These are phyloP conservation scores for Diplosoma virens DNA, from an alignment of 23 tunicate species.

Conservation along the genomic window DNA sequence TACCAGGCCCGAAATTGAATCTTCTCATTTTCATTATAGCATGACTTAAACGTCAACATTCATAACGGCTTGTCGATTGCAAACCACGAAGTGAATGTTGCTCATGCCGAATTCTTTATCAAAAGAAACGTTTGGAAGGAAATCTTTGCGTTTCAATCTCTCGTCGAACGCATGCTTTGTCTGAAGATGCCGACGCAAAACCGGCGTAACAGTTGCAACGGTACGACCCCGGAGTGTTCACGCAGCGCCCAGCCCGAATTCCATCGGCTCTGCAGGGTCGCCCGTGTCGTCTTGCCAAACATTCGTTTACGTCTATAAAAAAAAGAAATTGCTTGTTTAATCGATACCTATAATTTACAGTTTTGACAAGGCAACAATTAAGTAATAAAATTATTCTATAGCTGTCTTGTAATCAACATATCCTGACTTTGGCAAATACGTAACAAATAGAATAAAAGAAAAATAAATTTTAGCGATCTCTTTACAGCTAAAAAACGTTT, in stretches of 20 bases:
- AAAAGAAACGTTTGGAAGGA: background rate
- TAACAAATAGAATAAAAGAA: too few species aligned
- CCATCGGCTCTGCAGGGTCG: background rate
- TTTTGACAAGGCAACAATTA: background rate
- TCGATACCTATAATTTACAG: background rate
- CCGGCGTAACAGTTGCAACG: constrained; percentile 23
- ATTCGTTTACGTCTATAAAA: constrained; percentile 33
- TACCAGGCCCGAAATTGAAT: too few species aligned
- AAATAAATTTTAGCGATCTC: too few species aligned
- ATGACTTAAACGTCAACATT: too few species aligned
- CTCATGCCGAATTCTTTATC: background rate
- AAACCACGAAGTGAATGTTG: background rate
- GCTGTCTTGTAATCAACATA: too few species aligned
- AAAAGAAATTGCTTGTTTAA: background rate
- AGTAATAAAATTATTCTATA: background rate
- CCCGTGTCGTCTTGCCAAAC: background rate
- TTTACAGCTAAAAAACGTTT: too few species aligned
- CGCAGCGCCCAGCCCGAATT: constrained; percentile 42
- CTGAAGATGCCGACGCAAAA: background rate
- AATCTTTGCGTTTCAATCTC: background rate
- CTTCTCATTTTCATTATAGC: too few species aligned
- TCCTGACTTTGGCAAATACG: too few species aligned
- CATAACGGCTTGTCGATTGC: background rate
- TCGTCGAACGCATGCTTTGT: background rate
- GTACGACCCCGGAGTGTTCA: constrained; percentile 31